phyloP scores from a whole-genome alignment of 2,113 vertebrate species.

The Myrmecobius fasciatus region DNA sequence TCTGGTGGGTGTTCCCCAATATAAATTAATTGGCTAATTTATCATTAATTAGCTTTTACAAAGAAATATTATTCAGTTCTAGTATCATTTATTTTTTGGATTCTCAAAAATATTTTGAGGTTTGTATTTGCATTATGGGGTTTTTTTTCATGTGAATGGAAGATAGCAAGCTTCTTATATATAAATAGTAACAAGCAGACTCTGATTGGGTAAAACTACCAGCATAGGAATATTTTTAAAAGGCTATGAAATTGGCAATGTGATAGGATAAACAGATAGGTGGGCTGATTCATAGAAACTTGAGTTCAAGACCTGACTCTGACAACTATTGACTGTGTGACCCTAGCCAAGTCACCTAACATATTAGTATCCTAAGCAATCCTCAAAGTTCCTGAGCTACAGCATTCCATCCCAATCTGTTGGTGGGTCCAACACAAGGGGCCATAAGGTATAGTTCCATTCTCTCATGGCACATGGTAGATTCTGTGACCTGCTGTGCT shows the following conservation, averaged over 20 bases:
- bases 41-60: too few relatives aligned
- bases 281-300: not conserved
- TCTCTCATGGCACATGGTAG: too few relatives aligned
- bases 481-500: too few relatives aligned
- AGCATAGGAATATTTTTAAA: not conserved
- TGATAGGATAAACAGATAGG: not conserved
- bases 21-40: too few relatives aligned
- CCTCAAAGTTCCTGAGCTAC: too few relatives aligned
- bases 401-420: too few relatives aligned
- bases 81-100: not conserved
- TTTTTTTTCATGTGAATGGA: not conserved
- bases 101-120: not conserved
- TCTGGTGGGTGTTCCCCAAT: too few relatives aligned
- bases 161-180: not conserved
- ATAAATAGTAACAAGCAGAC: not conserved
- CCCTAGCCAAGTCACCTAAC: too few relatives aligned
- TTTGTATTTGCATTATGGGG: not conserved
- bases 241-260: not conserved
- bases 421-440: too few relatives aligned
- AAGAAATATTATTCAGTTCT: not conserved
- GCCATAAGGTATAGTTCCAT: too few relatives aligned
- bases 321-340: too few relatives aligned
- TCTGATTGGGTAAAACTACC: not conserved
- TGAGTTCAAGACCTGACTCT: not conserved
- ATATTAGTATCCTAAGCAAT: too few relatives aligned